Percentiles rank a stretch among this genome's conserved stretches.
Evolutionary conservation across 2,797 vertebrate species (phyloP).

Genomic region (Pangasius mekongensis): DNA sequence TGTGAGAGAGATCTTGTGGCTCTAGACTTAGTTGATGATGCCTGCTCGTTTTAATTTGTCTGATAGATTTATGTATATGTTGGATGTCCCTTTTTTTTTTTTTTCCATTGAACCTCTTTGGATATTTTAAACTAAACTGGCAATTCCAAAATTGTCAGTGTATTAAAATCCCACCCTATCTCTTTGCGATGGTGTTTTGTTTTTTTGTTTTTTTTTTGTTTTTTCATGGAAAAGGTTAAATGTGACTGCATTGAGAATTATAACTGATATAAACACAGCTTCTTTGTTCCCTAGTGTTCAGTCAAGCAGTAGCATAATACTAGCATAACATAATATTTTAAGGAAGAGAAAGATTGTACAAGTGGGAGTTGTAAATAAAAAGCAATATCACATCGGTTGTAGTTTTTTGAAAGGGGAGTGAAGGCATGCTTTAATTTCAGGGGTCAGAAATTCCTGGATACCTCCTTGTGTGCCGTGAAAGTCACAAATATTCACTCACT

Average conservation of each 20-base stretch:
- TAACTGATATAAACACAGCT: not conserved
- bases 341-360: constrained; percentile 28
- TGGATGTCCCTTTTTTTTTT: constrained; percentile 60
- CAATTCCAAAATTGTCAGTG: constrained; percentile 69
- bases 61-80: constrained; percentile 74
- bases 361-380: constrained; percentile 59
- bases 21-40: constrained; percentile 59
- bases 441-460: not conserved
- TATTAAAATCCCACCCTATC: constrained; percentile 73
- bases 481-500: not conserved
- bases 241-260: constrained; percentile 24
- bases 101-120: constrained; percentile 50
- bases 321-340: constrained; percentile 6
- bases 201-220: constrained; percentile 41
- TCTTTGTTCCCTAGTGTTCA: not conserved
- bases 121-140: constrained; percentile 72
- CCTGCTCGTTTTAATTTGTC: constrained; percentile 67
- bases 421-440: not conserved
- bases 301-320: not conserved
- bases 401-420: not conserved
- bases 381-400: constrained; percentile 38
- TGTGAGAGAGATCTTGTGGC: constrained; percentile 47
- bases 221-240: not conserved
- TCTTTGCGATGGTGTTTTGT: constrained; percentile 60
- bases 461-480: not conserved